A percentile compares a stretch with the other conserved stretches of the same genome.
Conservation (phyloP, 2,113 vertebrate genomes). For the Struthidea cinerea region DNA sequence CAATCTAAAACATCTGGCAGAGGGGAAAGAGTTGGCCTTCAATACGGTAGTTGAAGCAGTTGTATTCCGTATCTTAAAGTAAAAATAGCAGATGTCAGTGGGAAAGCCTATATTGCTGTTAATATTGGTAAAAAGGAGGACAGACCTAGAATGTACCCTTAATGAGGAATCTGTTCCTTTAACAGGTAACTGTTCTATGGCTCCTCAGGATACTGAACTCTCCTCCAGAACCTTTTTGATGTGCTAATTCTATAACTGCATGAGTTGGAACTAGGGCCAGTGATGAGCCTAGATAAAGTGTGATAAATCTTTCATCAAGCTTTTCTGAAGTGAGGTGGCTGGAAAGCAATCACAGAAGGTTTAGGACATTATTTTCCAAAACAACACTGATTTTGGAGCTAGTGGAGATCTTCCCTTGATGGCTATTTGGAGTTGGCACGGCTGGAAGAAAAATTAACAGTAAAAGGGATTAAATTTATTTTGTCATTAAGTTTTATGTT, state of each 20-base stretch:
- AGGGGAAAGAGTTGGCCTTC: neutral
- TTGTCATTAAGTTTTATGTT: conserved; percentile 4
- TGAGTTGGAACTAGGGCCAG: neutral
- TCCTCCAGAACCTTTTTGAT: neutral
- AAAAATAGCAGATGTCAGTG: neutral
- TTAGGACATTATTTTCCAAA: neutral
- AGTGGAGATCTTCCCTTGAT: neutral
- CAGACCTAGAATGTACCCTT: neutral
- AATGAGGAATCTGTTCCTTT: neutral
- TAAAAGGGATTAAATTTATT: neutral
- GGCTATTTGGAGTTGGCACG: neutral
- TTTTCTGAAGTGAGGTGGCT: neutral
- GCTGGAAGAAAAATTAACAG: conserved; percentile 32
- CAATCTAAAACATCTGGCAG: neutral
- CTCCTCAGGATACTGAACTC: neutral
- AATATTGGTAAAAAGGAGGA: neutral
- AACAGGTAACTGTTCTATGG: neutral
- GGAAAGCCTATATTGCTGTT: neutral
- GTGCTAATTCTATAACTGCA: neutral
- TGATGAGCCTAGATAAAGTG: neutral
- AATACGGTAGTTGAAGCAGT: neutral
- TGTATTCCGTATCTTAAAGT: fast-evolving
- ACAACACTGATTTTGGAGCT: neutral
- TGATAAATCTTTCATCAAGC: neutral
- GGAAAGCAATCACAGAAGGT: neutral